These are phyloP conservation scores for Machimus rusticus DNA, from an alignment of 2,888 invertebrate genomes.

Conservation along the genomic window DNA sequence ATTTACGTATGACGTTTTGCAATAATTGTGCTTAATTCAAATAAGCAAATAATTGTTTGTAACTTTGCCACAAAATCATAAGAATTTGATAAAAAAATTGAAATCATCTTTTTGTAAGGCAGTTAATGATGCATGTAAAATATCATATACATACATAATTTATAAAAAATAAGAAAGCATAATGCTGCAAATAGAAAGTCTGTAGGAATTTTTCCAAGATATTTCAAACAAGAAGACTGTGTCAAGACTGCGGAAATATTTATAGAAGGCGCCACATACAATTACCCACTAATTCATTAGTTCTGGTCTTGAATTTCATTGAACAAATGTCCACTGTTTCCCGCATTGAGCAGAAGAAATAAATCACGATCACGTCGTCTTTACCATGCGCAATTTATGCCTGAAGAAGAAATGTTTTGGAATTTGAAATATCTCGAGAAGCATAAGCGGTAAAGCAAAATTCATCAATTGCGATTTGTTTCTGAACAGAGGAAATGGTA, in stretches of 20 bases:
- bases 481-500: not conserved
- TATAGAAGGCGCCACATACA: not conserved
- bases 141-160: too few relatives aligned
- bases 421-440: not conserved
- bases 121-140: too few relatives aligned
- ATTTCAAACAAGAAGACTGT: not conserved
- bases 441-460: not conserved
- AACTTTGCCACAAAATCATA: too few relatives aligned
- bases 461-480: not conserved
- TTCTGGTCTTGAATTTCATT: not conserved
- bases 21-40: too few relatives aligned
- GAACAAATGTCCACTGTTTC: not conserved
- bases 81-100: too few relatives aligned
- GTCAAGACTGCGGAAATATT: not conserved
- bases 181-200: too few relatives aligned
- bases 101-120: too few relatives aligned
- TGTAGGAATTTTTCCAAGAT: not conserved
- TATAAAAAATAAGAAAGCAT: too few relatives aligned
- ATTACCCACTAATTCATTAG: not conserved
- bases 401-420: not conserved
- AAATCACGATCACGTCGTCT: not conserved
- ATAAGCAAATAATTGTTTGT: too few relatives aligned
- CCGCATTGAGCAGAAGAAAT: not conserved
- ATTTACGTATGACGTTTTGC: too few relatives aligned
- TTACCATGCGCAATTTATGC: not conserved